phyloP scores from a whole-genome alignment of 2,888 invertebrate genomes.

The Allolobophora icterica region DNA sequence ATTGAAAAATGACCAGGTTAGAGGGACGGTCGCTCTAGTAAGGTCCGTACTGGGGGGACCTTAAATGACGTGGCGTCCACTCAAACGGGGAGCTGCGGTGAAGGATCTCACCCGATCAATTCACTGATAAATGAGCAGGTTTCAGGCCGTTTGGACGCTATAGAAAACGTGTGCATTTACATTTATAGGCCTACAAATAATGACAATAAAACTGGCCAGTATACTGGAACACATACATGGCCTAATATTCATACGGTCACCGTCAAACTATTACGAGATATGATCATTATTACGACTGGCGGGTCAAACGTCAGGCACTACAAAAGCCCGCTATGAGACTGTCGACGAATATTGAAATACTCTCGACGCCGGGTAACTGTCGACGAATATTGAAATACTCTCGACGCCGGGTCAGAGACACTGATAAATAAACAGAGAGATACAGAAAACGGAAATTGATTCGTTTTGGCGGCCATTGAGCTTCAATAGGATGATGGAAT shows the following conservation, averaged over 20 bases:
- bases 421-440: neutral
- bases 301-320: neutral
- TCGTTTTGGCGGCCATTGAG: neutral
- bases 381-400: neutral
- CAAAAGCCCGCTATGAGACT: neutral
- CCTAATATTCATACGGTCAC: neutral
- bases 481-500: constrained; percentile 1
- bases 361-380: neutral
- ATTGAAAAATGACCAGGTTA: too few species aligned
- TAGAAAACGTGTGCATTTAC: neutral
- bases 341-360: neutral
- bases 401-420: neutral
- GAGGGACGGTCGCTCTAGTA: too few species aligned
- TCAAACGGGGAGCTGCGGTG: too few species aligned
- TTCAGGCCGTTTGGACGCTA: too few species aligned
- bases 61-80: too few species aligned
- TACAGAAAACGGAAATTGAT: neutral
- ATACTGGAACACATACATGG: too few species aligned
- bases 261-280: neutral
- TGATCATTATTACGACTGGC: neutral
- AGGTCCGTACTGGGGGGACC: too few species aligned
- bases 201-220: too few species aligned
- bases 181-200: neutral
- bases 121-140: too few species aligned
- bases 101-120: too few species aligned